phyloP scores from a whole-genome alignment of 1,140 invertebrate species.

The Drosophila mojavensis region DNA sequence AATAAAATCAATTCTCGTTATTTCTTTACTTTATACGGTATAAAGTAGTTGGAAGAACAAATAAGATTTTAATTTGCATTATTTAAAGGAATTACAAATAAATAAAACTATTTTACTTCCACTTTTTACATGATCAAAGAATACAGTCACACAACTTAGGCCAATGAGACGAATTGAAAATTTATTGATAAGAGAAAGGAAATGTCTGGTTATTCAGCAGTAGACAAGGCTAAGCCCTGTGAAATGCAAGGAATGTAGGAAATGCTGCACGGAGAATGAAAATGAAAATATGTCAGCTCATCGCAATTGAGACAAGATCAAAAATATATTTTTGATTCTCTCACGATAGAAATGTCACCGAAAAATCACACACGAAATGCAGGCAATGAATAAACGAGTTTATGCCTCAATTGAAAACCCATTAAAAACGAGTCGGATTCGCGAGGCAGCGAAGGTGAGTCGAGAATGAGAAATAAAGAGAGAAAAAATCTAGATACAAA shows the following conservation, averaged over 20 bases:
- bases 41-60: no score
- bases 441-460: conserved; percentile 20
- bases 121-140: no score
- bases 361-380: conserved; percentile 12
- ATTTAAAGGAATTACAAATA: no score
- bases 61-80: no score
- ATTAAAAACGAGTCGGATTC: conserved; percentile 69
- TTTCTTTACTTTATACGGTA: background rate
- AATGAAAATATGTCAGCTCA: conserved; percentile 22
- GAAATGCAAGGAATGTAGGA: background rate
- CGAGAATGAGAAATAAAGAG: conserved; percentile 3
- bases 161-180: no score
- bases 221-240: no score
- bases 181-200: no score
- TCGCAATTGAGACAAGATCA: conserved; percentile 10
- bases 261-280: no score
- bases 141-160: no score
- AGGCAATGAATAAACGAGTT: conserved; percentile 60
- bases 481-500: conserved; percentile 53
- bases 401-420: conserved; percentile 69
- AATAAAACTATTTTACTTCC: no score
- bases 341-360: conserved; percentile 63
- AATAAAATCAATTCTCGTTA: background rate
- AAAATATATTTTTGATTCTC: conserved; percentile 41
- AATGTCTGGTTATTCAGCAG: no score